phyloP scores from a whole-genome alignment of 2,888 invertebrate genomes.

The Limnephilus lunatus region DNA sequence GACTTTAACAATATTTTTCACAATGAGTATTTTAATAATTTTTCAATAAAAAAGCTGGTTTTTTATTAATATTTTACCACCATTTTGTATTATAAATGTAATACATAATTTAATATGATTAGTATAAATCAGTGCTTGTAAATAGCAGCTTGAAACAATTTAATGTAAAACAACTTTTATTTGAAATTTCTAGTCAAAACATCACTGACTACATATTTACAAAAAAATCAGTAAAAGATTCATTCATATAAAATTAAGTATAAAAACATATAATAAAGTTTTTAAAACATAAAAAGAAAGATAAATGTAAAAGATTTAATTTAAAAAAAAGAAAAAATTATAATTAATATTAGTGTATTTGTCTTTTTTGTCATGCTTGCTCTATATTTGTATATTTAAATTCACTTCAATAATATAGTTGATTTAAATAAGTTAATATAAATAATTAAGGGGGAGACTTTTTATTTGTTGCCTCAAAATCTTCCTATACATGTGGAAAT shows the following conservation, averaged over 20 bases:
- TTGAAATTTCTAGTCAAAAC: background rate
- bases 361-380: background rate
- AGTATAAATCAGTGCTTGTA: background rate
- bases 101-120: background rate
- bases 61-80: background rate
- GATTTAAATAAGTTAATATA: slow-evolving; percentile 13
- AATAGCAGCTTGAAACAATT: background rate
- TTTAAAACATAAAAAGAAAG: background rate
- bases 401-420: background rate
- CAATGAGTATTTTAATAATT: background rate
- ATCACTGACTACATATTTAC: background rate
- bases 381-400: background rate
- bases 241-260: background rate
- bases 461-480: too few relatives aligned
- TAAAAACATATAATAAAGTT: background rate
- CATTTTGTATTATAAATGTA: background rate
- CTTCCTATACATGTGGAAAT: too few relatives aligned
- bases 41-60: background rate
- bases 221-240: background rate
- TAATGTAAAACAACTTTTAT: too few relatives aligned
- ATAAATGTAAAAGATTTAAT: background rate
- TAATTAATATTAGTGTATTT: background rate
- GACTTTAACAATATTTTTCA: background rate
- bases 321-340: background rate
- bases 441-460: background rate